phyloP scores from a whole-genome alignment of 2,888 invertebrate species.

The Allolobophora icterica region DNA sequence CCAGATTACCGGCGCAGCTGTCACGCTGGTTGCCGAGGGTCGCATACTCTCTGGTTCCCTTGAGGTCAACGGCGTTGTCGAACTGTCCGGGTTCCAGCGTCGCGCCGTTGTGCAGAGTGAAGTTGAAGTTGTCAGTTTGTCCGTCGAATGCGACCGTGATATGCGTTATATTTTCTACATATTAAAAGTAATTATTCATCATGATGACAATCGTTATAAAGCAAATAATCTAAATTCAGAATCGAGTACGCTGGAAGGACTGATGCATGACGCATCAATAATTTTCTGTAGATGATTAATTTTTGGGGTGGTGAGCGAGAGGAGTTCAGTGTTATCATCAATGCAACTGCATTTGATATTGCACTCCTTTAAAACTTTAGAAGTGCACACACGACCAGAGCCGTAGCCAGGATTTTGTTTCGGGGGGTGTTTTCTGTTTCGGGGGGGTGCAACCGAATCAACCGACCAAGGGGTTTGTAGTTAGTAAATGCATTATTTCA shows the following conservation, averaged over 20 bases:
- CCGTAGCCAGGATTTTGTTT: too few relatives aligned
- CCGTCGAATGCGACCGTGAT: conserved; percentile 60
- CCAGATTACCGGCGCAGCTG: conserved; percentile 56
- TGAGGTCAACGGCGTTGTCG: conserved; percentile 55
- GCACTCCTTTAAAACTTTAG: too few relatives aligned
- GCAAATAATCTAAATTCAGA: background rate
- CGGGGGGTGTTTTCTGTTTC: too few relatives aligned
- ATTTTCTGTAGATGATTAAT: background rate
- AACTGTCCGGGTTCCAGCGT: conserved; percentile 53
- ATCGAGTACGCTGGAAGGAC: background rate
- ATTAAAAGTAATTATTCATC: too few relatives aligned
- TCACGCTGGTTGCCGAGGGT: conserved; percentile 53
- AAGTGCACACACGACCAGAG: too few relatives aligned
- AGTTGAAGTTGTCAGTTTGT: conserved; percentile 50
- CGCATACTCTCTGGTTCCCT: conserved; percentile 55
- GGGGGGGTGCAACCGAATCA: too few relatives aligned
- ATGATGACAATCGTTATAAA: too few relatives aligned
- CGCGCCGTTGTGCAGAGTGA: conserved; percentile 57
- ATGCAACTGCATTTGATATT: too few relatives aligned
- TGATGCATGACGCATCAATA: too few relatives aligned
- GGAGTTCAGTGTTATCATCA: background rate
- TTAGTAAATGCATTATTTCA: too few relatives aligned
- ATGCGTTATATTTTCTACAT: conserved; percentile 57
- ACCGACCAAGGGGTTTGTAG: too few relatives aligned
- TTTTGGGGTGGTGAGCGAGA: background rate